Evolutionary conservation across 2,797 vertebrate genomes (phyloP).

Genomic region (Platalea minor): DNA sequence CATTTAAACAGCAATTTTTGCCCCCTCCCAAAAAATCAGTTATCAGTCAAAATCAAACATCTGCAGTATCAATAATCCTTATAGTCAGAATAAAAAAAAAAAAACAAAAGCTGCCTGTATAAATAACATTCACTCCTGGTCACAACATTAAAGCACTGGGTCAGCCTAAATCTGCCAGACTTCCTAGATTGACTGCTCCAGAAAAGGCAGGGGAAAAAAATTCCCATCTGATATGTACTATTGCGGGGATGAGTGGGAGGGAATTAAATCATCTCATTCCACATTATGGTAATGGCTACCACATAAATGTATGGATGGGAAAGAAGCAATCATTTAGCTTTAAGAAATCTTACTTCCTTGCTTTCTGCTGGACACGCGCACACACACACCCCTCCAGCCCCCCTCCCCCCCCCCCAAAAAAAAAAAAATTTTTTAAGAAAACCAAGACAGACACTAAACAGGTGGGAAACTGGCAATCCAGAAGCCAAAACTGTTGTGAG

Average conservation of each 20-base stretch:
- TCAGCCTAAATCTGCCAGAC: background rate
- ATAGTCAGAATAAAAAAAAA: fast-evolving
- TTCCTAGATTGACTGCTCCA: background rate
- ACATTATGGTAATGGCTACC: background rate
- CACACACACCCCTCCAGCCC: too few relatives aligned
- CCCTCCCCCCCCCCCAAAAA: too few relatives aligned
- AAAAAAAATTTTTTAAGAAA: background rate
- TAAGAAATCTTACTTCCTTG: background rate
- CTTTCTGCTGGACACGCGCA: background rate
- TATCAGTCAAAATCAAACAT: background rate
- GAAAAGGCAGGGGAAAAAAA: background rate
- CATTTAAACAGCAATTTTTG: background rate
- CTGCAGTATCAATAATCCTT: background rate
- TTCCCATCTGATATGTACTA: background rate
- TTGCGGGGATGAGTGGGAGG: background rate
- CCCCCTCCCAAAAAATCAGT: background rate
- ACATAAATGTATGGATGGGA: background rate
- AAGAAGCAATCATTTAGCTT: background rate
- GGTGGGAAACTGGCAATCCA: background rate
- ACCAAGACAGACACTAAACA: background rate
- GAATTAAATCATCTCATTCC: background rate
- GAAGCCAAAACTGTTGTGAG: background rate
- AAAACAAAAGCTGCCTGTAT: background rate
- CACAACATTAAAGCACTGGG: background rate
- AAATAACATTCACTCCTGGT: background rate